Base-by-base conservation (phyloP, 2,113 vertebrate species). In the Salvelinus namaycush region DNA sequence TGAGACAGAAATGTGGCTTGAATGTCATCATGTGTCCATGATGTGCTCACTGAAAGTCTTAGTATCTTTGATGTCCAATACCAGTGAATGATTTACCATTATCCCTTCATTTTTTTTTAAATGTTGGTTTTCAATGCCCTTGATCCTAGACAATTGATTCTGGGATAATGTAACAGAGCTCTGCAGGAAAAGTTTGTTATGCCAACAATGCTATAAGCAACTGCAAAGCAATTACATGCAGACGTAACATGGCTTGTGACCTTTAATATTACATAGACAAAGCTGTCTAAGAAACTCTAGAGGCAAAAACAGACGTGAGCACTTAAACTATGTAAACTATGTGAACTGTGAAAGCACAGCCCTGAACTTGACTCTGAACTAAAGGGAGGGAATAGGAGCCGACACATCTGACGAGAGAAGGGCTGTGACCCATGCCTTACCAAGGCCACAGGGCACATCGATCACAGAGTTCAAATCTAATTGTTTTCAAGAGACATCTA, bases 361-460 rank as follows among this genome's bases (percentile, higher is more conserved):
- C 39, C 39, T 44, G 39, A 44, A 44, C 39, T 11, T 44, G 39
- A 44, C 39, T 44, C 39, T 44, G 39, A 11, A 44, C 39, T 44
- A 11, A 12, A 44, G 39, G 9, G 39, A 44, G 9, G 39, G 39
- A 44, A 44, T 44, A 54, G 13, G 5, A 54, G 51, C 51, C 4
- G 51, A 54, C 51, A 18, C 51, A 16, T 18, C 7, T 62, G n/a
- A 24, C 2, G 5, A 22, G 84, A 92, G 87, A 85, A 70, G 80
- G 75, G 77, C 84, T 81, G 82, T 81, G 24, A 59, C 87, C 88
- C 81, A 69, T 82, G 57, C 76, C 7, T 54, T 82, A 62, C 12
- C 89, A 91, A 91, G 88, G 89, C 89, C 86, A 79, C 59, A 4
- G 73, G 76, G 84, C 83, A 84, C 16, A 57, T 59, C 80, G 85